Conservation (phyloP, 2,888 invertebrate species). For the Acronicta psi region DNA sequence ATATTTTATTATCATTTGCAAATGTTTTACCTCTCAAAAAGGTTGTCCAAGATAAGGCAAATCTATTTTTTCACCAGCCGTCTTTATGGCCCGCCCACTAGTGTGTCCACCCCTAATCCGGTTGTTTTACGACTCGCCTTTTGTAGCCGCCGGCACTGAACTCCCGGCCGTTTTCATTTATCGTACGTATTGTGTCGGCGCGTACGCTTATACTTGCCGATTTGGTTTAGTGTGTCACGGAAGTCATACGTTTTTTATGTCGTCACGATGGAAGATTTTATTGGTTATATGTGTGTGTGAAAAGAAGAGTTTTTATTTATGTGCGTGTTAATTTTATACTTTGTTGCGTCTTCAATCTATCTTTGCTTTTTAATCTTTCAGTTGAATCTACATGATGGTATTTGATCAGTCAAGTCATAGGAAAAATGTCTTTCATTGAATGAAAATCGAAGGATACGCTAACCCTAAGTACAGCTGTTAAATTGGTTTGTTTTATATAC, state of each 20-base stretch:
- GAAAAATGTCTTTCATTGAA: too few species aligned
- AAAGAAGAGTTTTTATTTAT: neutral
- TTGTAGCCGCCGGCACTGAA: slow-evolving; percentile 75
- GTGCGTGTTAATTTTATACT: slow-evolving; percentile 1
- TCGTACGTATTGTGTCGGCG: slow-evolving; percentile 73
- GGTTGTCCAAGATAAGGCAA: neutral
- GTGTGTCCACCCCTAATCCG: slow-evolving; percentile 80
- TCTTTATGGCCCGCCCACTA: slow-evolving; percentile 57
- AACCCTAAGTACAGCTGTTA: too few species aligned
- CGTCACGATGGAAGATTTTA: slow-evolving; percentile 19
- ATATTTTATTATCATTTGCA: too few species aligned
- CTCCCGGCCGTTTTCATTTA: slow-evolving; percentile 80
- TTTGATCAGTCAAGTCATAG: too few species aligned
- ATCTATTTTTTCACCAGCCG: slow-evolving; percentile 22
- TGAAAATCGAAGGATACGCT: too few species aligned
- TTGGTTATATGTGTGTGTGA: slow-evolving; percentile 4
- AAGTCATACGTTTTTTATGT: slow-evolving; percentile 30
- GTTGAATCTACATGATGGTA: too few species aligned
- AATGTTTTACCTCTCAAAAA: too few species aligned
- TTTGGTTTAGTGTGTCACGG: slow-evolving; percentile 66
- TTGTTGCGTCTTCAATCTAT: too few species aligned
- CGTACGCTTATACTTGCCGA: slow-evolving; percentile 63
- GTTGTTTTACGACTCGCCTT: slow-evolving; percentile 82
- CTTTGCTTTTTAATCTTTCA: too few species aligned
- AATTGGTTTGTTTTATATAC: too few species aligned